These are phyloP conservation scores for Magallana angulata DNA, from an alignment of 1,140 invertebrate species.

Conservation along the genomic window DNA sequence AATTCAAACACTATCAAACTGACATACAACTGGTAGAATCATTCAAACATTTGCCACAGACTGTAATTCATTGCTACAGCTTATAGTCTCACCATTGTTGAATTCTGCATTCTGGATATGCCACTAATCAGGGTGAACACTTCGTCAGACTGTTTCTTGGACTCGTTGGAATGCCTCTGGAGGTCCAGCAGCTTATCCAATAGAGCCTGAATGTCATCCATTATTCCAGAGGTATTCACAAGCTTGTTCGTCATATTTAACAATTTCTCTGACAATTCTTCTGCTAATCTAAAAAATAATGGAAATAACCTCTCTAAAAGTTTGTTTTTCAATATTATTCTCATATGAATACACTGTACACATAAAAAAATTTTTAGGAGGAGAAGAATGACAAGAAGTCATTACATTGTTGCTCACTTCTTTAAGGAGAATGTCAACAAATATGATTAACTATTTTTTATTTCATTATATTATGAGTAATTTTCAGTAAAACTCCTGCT, in stretches of 20 bases:
- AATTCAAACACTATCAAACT: too few relatives aligned
- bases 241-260: constrained; percentile 38
- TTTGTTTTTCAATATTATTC: not conserved
- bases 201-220: constrained; percentile 48
- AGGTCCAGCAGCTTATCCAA: constrained; percentile 58
- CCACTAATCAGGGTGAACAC: constrained; percentile 10
- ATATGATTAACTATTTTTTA: too few relatives aligned
- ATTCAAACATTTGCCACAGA: too few relatives aligned
- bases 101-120: not conserved
- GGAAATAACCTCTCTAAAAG: not conserved
- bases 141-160: constrained; percentile 48
- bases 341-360: too few relatives aligned
- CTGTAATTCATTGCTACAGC: not conserved
- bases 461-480: too few relatives aligned
- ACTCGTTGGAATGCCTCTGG: constrained; percentile 46
- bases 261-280: constrained; percentile 59
- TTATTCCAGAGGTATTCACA: constrained; percentile 56
- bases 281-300: constrained; percentile 45
- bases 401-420: too few relatives aligned
- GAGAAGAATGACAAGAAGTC: too few relatives aligned
- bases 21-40: too few relatives aligned
- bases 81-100: not conserved
- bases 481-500: too few relatives aligned
- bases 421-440: too few relatives aligned
- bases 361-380: too few relatives aligned